Evolutionary conservation across 2,113 vertebrate genomes (phyloP).

Genomic region (Podiceps cristatus): DNA sequence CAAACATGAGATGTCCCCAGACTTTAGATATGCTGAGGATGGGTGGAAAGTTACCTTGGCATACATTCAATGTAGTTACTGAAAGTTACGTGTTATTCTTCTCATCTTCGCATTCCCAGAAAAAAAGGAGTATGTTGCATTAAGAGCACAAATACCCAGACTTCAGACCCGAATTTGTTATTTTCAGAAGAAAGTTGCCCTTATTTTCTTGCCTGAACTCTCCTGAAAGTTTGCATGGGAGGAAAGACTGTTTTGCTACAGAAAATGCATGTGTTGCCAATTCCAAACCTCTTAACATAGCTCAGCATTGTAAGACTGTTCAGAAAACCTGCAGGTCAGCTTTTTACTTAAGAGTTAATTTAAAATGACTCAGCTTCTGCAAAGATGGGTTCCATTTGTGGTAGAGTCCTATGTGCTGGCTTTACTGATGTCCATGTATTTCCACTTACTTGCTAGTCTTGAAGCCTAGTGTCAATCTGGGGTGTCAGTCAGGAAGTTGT

Average conservation of each 20-base stretch:
- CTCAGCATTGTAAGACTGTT: not conserved
- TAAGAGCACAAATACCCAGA: not conserved
- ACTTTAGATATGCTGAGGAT: not conserved
- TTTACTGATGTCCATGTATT: not conserved
- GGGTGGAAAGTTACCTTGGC: not conserved
- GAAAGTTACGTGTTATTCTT: accelerated
- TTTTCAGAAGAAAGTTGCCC: not conserved
- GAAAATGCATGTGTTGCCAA: not conserved
- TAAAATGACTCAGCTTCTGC: not conserved
- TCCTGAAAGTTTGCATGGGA: not conserved
- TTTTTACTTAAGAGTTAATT: not conserved
- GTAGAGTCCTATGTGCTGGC: not conserved
- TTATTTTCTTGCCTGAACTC: not conserved
- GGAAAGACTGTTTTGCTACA: not conserved
- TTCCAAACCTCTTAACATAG: not conserved
- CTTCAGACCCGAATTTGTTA: not conserved
- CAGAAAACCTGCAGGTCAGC: not conserved
- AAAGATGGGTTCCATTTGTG: not conserved
- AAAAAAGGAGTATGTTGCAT: not conserved
- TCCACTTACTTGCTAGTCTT: not conserved
- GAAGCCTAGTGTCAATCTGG: not conserved
- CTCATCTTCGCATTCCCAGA: not conserved
- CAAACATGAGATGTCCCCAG: not conserved
- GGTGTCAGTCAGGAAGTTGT: not conserved
- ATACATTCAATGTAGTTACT: not conserved